Conservation (phyloP, 2,113 vertebrate genomes). For the Melanotaenia duboulayi region DNA sequence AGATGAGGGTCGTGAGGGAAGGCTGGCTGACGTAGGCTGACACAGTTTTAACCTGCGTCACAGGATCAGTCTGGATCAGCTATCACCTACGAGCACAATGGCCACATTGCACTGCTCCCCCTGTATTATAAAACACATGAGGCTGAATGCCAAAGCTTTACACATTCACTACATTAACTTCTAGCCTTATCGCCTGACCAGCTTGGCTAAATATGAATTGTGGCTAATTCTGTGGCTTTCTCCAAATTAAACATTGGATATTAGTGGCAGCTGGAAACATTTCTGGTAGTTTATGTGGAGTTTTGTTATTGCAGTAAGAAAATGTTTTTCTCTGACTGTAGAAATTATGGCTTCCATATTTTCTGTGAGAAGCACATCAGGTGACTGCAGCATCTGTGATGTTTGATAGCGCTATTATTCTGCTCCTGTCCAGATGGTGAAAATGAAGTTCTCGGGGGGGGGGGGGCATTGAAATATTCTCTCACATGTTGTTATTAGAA, state of each 20-base stretch:
- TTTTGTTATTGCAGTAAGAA: slow-evolving; percentile 9
- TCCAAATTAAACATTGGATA: not conserved
- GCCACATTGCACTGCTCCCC: not conserved
- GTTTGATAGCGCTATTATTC: not conserved
- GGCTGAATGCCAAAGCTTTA: not conserved
- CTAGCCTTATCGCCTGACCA: not conserved
- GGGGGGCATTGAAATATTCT: not conserved
- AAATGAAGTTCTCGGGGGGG: not conserved
- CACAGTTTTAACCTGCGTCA: not conserved
- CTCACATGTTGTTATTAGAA: not conserved
- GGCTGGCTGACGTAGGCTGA: not conserved
- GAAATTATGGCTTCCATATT: slow-evolving; percentile 16
- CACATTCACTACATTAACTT: not conserved
- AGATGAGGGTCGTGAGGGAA: not conserved
- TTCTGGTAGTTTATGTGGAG: slow-evolving; percentile 14
- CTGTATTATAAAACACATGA: not conserved
- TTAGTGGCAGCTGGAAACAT: slow-evolving; percentile 23
- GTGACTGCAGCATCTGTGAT: slow-evolving; percentile 21
- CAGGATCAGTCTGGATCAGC: not conserved
- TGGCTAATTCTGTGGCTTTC: slow-evolving; percentile 17
- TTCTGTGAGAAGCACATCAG: not conserved
- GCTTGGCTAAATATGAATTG: not conserved
- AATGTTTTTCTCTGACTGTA: slow-evolving; percentile 11
- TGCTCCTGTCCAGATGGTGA: not conserved
- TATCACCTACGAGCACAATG: not conserved